Conservation (phyloP, 2,113 vertebrate genomes). For the Callospermophilus lateralis region DNA sequence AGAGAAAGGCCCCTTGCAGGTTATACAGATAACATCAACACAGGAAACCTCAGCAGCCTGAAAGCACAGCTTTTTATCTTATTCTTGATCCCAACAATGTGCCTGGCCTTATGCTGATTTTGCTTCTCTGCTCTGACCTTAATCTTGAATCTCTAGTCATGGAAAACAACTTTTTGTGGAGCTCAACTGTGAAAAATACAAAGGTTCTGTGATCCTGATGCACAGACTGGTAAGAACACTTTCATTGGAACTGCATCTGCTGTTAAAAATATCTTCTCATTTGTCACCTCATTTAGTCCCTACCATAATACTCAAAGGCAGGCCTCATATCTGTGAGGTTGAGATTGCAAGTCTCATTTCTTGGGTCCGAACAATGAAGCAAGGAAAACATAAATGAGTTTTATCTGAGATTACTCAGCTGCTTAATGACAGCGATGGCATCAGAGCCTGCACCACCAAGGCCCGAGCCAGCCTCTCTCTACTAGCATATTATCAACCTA, state of each 20-base stretch:
- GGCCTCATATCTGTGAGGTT: neutral
- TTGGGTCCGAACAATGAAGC: neutral
- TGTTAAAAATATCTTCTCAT: neutral
- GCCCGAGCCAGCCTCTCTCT: neutral
- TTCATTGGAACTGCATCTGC: neutral
- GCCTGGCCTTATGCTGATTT: neutral
- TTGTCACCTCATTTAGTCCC: neutral
- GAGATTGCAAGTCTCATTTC: neutral
- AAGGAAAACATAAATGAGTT: neutral
- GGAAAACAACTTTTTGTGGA: neutral
- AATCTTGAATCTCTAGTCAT: neutral
- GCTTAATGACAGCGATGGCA: neutral
- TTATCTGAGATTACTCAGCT: neutral
- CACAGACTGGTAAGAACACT: neutral
- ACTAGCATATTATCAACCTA: neutral
- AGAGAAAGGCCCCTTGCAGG: neutral
- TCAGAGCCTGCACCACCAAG: neutral
- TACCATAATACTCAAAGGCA: neutral
- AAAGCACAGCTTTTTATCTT: neutral
- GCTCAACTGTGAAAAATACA: neutral
- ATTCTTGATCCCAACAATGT: neutral
- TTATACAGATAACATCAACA: neutral
- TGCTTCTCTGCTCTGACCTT: neutral
- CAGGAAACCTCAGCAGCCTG: neutral
- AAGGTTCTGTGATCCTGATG: neutral